phyloP scores from a whole-genome alignment of 1,140 invertebrate species.

The Drosophila erecta region DNA sequence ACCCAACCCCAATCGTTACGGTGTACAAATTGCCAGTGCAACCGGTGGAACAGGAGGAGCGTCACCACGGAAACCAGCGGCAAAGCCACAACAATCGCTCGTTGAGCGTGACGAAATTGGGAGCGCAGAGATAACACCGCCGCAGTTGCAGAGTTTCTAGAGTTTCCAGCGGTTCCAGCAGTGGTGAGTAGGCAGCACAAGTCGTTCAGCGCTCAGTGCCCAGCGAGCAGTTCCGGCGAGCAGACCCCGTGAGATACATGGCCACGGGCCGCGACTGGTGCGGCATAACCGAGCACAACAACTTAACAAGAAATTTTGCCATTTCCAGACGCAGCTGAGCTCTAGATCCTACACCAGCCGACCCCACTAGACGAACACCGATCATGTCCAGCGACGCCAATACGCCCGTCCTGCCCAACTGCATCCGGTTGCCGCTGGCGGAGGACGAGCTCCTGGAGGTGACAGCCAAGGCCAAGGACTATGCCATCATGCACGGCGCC shows the following conservation, averaged over 20 bases:
- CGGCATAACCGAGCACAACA: background rate
- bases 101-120: slow-evolving; percentile 1
- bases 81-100: background rate
- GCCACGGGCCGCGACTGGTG: background rate
- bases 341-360: background rate
- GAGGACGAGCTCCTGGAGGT: slow-evolving; percentile 87
- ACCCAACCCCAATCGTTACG: background rate
- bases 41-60: background rate
- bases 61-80: slow-evolving; percentile 1
- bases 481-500: slow-evolving; percentile 93
- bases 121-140: background rate
- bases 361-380: background rate
- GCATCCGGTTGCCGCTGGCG: slow-evolving; percentile 88
- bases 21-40: background rate
- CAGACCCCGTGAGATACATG: slow-evolving; percentile 2
- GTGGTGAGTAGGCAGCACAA: background rate
- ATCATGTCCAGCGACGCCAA: slow-evolving; percentile 60
- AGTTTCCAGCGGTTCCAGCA: background rate
- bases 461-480: slow-evolving; percentile 91
- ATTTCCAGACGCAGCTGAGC: slow-evolving; percentile 8
- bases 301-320: background rate
- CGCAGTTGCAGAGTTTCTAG: background rate
- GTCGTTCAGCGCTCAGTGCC: slow-evolving; percentile 15
- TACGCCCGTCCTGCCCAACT: slow-evolving; percentile 74
- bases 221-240: slow-evolving; percentile 39